Evolutionary conservation across 1,140 invertebrate genomes (phyloP).

Genomic region (Rhynchophorus ferrugineus): DNA sequence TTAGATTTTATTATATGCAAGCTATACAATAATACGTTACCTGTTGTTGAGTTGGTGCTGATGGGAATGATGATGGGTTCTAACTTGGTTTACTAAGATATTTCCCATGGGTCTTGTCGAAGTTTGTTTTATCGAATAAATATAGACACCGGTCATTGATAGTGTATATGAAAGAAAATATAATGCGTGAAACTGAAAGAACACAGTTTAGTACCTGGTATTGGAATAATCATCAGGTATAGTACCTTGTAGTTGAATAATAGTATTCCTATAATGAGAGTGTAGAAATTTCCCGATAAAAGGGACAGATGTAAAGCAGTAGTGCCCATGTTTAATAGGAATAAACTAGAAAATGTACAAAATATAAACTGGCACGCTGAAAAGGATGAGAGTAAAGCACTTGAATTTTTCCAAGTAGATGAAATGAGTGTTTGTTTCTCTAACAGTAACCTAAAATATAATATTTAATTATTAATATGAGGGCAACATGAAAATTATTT

Average conservation of each 20-base stretch:
- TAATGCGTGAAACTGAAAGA: conserved; percentile 67
- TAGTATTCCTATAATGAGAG: conserved; percentile 70
- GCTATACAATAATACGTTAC: too few species aligned
- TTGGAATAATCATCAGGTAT: not conserved
- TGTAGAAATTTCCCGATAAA: conserved; percentile 79
- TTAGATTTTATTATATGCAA: too few species aligned
- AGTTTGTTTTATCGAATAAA: conserved; percentile 58
- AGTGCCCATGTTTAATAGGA: conserved; percentile 70
- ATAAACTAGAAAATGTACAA: conserved; percentile 67
- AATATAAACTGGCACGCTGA: conserved; percentile 57
- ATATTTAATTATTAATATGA: not conserved
- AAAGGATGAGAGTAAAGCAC: conserved; percentile 50
- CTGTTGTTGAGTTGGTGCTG: conserved; percentile 20
- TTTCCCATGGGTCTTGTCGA: conserved; percentile 15
- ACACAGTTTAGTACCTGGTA: conserved; percentile 20
- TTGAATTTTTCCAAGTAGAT: conserved; percentile 49
- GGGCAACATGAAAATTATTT: too few species aligned
- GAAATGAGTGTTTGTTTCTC: conserved; percentile 45
- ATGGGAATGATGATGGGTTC: conserved; percentile 32
- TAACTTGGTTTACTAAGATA: conserved; percentile 7
- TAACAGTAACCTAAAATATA: conserved; percentile 39
- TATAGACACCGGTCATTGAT: conserved; percentile 67
- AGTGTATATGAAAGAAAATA: conserved; percentile 72
- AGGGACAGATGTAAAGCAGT: conserved; percentile 76
- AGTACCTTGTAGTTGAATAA: conserved; percentile 75